Conservation (phyloP, 2,797 vertebrate genomes). For the Ateles fusciceps region DNA sequence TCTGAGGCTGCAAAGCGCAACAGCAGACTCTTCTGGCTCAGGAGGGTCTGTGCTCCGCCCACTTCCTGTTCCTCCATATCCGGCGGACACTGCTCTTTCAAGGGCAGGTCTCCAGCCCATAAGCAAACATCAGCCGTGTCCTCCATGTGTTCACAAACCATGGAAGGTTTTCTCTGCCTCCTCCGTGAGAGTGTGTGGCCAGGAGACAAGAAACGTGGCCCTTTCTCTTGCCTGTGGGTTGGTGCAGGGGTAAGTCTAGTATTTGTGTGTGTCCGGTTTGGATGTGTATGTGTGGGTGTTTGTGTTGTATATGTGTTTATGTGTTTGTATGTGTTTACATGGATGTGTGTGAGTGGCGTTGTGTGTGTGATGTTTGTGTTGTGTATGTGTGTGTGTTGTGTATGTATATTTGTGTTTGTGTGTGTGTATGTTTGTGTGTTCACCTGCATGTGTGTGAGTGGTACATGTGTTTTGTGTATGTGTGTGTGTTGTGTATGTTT, state of each 20-base stretch:
- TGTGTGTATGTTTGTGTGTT: neutral
- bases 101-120: neutral
- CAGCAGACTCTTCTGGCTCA: fast-evolving
- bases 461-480: neutral
- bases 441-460: neutral
- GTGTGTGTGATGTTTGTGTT: neutral
- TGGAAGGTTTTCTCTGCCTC: neutral
- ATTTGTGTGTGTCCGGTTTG: neutral
- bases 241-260: neutral
- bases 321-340: neutral
- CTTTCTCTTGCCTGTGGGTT: neutral
- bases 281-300: neutral
- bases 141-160: fast-evolving
- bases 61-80: neutral
- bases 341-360: neutral
- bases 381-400: neutral
- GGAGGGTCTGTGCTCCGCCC: neutral
- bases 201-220: fast-evolving
- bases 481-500: neutral
- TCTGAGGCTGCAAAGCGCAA: fast-evolving
- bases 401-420: neutral
- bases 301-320: neutral
- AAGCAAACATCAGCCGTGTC: neutral
- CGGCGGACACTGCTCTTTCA: fast-evolving
- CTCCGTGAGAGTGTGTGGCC: fast-evolving